Percentiles rank a stretch among this genome's conserved stretches.
phyloP scores from a whole-genome alignment of 2,888 invertebrate genomes.

The Liodrosophila aerea region DNA sequence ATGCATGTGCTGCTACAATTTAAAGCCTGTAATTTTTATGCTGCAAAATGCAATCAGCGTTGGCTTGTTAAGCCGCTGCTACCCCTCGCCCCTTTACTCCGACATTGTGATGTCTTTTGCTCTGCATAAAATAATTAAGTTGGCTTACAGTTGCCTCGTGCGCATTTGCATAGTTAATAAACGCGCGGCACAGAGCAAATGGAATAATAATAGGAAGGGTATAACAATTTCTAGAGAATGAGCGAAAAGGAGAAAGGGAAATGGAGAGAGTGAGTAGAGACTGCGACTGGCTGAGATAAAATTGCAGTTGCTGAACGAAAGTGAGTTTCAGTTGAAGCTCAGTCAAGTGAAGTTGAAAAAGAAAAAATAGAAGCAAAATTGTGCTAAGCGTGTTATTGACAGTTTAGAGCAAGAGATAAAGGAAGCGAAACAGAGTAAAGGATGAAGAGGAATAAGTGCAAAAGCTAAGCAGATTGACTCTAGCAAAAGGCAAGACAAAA shows the following conservation, averaged over 20 bases:
- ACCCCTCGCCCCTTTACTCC: neutral
- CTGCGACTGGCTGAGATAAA: neutral
- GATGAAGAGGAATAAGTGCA: neutral
- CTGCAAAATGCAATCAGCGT: conserved; percentile 66
- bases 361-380: too few species aligned
- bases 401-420: neutral
- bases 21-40: conserved; percentile 27
- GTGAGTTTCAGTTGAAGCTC: too few species aligned
- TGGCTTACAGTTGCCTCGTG: conserved; percentile 45
- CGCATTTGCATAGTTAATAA: conserved; percentile 68
- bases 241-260: neutral
- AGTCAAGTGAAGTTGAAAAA: too few species aligned
- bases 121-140: conserved; percentile 69
- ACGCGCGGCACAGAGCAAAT: conserved; percentile 16
- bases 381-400: too few species aligned
- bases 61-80: conserved; percentile 47
- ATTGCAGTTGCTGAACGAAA: too few species aligned
- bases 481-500: neutral
- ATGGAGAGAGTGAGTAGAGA: neutral
- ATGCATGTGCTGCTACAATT: conserved; percentile 9
- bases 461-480: neutral
- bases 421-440: neutral
- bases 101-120: conserved; percentile 6
- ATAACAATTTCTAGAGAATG: conserved; percentile 6
- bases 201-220: conserved; percentile 22